Evolutionary conservation across 1,140 invertebrate species (phyloP), one percentile per base, ranked within the genome.

Genomic region (Drosophila repleta): DNA sequence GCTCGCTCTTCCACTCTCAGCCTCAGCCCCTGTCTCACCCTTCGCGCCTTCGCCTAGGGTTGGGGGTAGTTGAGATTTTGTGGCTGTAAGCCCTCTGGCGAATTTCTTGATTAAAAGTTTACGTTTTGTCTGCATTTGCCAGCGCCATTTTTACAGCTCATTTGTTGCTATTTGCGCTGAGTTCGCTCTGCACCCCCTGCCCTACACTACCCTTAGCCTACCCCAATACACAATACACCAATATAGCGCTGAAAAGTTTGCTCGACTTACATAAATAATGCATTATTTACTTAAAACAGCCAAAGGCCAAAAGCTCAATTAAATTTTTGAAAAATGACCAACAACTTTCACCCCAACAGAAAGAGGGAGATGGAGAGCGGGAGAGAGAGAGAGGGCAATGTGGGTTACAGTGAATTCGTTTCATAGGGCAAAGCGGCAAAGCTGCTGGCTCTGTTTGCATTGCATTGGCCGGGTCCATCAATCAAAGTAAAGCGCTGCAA

Each of bases 201-300:
- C 57, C 7, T 5, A 5, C n/a, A 17, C 39, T 13, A 37, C 8
- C 39, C 15, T 1, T 2, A 1, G 7, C 10, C 13, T 29, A 18
- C 6, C 10, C 48, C 35, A 8, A 37, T 20, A n/a, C 48, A 10
- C 24, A 53, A 53, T 37, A 35, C 6, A 35, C 21, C 24, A 49
- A 29, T 37, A 8, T 21, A 46, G 43, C 17, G 17, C 55, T n/a
- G n/a, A 21, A 51, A 71, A 43, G 21, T 43, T 55, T 32, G 37
- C 20, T 49, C 24, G 57, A 49, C 70, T 32, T 52, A 67, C 80
- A 83, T 83, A 83, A 83, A 83, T 84, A 83, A 83, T 84, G 83
- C 72, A 83, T 83, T 79, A 83, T 83, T 83, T 84, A 84, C 80
- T 84, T 79, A 75, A 79, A 83, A 84, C 76, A 64, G 76, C 80